Evolutionary conservation across 2,888 invertebrate genomes (phyloP).

Genomic region (Eupithecia vulgata): DNA sequence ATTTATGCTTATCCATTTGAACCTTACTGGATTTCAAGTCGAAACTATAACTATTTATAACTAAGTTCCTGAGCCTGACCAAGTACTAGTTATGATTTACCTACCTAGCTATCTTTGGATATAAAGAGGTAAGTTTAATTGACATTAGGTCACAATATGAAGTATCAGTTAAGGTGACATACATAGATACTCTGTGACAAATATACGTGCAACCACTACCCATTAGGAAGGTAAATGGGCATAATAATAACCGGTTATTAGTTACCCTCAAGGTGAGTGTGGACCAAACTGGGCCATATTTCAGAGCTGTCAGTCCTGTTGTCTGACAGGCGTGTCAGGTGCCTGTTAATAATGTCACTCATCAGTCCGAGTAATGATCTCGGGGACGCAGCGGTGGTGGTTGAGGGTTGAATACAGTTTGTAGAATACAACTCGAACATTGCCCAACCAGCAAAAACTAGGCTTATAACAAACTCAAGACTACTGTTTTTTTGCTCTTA

Average conservation of each 20-base stretch:
- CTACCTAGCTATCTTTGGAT: background rate
- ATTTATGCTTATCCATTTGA: background rate
- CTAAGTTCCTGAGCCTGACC: background rate
- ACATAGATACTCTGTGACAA: background rate
- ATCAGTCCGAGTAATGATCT: slow-evolving; percentile 6
- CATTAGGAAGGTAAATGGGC: slow-evolving; percentile 10
- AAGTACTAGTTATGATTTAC: background rate
- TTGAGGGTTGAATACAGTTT: background rate
- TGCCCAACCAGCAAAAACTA: no score
- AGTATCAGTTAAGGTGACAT: background rate
- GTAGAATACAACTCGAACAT: background rate
- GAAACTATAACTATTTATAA: background rate
- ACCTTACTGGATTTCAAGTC: background rate
- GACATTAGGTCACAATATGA: background rate
- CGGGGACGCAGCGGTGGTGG: background rate
- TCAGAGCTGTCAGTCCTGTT: slow-evolving; percentile 7
- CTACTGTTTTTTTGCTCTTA: no score
- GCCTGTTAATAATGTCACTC: slow-evolving; percentile 20
- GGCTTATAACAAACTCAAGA: no score
- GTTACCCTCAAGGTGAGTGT: background rate
- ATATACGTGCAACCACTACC: slow-evolving; percentile 6
- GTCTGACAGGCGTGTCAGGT: slow-evolving; percentile 12
- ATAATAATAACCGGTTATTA: slow-evolving; percentile 9
- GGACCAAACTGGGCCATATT: slow-evolving; percentile 9
- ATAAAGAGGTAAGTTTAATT: background rate